phyloP scores from a whole-genome alignment of 1,140 invertebrate genomes.

The Hylaeus anthracinus region DNA sequence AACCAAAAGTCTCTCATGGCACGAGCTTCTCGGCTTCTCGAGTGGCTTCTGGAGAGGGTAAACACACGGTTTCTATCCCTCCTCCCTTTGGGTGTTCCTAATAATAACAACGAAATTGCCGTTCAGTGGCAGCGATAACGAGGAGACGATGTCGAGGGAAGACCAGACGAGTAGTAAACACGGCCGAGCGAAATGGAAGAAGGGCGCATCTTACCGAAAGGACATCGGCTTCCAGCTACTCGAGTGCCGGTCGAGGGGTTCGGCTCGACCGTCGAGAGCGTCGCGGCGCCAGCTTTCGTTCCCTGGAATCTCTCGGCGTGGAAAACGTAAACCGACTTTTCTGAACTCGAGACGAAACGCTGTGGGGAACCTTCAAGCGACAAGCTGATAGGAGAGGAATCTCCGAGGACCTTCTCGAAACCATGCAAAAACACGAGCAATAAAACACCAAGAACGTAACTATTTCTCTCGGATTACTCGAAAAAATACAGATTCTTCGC shows the following conservation, averaged over 20 bases:
- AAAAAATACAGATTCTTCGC: neutral
- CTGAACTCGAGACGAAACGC: no score
- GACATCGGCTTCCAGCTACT: conserved; percentile 34
- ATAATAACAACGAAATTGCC: conserved; percentile 64
- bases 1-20: conserved; percentile 41
- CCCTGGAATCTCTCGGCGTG: conserved; percentile 17
- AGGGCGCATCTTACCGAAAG: conserved; percentile 31
- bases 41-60: conserved; percentile 55
- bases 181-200: conserved; percentile 8
- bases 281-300: conserved; percentile 56
- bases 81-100: conserved; percentile 40
- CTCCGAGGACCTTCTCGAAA: no score
- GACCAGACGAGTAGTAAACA: conserved; percentile 29
- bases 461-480: no score
- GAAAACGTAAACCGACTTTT: conserved; percentile 42
- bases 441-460: no score
- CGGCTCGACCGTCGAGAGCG: conserved; percentile 45
- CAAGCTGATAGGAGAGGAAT: no score
- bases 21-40: conserved; percentile 54
- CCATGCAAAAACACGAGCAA: no score
- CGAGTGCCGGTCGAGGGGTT: conserved; percentile 28
- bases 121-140: conserved; percentile 57
- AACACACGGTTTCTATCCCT: conserved; percentile 48
- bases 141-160: conserved; percentile 59
- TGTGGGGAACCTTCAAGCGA: no score